Evolutionary conservation across 2,797 vertebrate species (phyloP).

Genomic region (Scleropages formosus): DNA sequence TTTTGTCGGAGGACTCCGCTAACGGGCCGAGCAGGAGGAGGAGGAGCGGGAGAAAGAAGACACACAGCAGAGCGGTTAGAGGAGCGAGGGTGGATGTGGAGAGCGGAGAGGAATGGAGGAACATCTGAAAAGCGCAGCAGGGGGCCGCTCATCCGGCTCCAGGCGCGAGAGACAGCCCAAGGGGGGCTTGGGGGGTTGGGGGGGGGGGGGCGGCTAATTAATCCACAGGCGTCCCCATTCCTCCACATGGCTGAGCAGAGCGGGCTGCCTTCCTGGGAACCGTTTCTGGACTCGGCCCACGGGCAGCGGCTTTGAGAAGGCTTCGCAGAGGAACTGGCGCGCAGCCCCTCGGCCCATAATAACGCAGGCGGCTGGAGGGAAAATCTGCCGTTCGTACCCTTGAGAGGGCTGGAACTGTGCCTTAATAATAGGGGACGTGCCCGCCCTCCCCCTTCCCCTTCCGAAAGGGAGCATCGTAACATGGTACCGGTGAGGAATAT

Average conservation of each 20-base stretch:
- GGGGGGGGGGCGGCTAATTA: not conserved
- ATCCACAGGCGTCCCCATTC: not conserved
- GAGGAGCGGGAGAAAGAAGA: constrained; percentile 75
- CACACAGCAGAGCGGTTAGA: constrained; percentile 75
- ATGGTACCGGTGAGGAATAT: no score
- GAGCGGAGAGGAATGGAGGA: constrained; percentile 14
- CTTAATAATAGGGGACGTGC: not conserved
- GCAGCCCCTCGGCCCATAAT: not conserved
- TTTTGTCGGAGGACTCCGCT: constrained; percentile 99
- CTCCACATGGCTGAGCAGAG: not conserved
- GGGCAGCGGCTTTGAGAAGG: not conserved
- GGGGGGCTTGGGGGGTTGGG: not conserved
- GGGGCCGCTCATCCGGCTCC: not conserved
- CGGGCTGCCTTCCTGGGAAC: not conserved
- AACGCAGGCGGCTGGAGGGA: not conserved
- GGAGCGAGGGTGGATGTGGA: constrained; percentile 41
- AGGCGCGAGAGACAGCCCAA: not conserved
- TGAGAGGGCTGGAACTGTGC: not conserved
- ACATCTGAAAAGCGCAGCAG: not conserved
- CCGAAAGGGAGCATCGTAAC: not conserved
- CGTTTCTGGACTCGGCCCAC: not conserved
- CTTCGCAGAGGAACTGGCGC: constrained; percentile 13
- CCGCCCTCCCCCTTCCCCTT: no score
- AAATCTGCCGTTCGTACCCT: constrained; percentile 5
- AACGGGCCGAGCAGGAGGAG: constrained; percentile 79